These are phyloP conservation scores for Entomyzon cyanotis DNA, from an alignment of 2,113 vertebrate genomes.

Conservation along the genomic window DNA sequence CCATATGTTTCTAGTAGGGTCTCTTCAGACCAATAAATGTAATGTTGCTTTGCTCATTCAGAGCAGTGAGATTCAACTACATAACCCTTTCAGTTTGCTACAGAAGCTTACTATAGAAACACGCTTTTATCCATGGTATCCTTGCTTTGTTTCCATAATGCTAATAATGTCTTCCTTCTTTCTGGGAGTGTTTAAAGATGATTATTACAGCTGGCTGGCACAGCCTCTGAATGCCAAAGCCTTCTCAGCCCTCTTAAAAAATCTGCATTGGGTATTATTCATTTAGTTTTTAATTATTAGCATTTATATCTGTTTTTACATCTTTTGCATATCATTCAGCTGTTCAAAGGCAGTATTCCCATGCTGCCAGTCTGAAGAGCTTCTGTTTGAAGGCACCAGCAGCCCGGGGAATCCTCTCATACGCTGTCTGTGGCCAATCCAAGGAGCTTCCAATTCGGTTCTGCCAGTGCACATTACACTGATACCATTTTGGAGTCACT, in stretches of 20 bases:
- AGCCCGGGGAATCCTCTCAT: slow-evolving; percentile 30
- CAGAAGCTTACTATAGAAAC: background rate
- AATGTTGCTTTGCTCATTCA: slow-evolving; percentile 10
- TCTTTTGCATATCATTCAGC: slow-evolving; percentile 70
- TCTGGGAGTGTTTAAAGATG: background rate
- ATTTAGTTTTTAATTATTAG: slow-evolving; percentile 78
- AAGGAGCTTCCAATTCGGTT: slow-evolving; percentile 38
- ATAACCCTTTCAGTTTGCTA: slow-evolving; percentile 28
- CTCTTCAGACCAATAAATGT: slow-evolving; percentile 26
- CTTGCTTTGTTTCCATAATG: slow-evolving; percentile 34
- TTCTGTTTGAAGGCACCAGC: slow-evolving; percentile 56
- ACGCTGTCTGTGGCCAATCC: slow-evolving; percentile 1
- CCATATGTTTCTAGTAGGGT: slow-evolving; percentile 4
- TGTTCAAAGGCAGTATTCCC: slow-evolving; percentile 73
- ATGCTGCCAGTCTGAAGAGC: slow-evolving; percentile 44
- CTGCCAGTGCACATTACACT: slow-evolving; percentile 44
- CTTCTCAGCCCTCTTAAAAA: slow-evolving; percentile 57
- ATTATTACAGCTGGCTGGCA: slow-evolving; percentile 43
- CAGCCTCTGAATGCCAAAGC: slow-evolving; percentile 51
- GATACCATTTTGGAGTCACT: slow-evolving; percentile 49
- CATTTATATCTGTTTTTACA: slow-evolving; percentile 67
- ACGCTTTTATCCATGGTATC: background rate
- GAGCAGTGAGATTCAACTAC: background rate
- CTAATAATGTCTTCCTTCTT: slow-evolving; percentile 31
- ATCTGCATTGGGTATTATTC: slow-evolving; percentile 65